Evolutionary conservation across 2,113 vertebrate genomes (phyloP).

Genomic region (Chionis minor): DNA sequence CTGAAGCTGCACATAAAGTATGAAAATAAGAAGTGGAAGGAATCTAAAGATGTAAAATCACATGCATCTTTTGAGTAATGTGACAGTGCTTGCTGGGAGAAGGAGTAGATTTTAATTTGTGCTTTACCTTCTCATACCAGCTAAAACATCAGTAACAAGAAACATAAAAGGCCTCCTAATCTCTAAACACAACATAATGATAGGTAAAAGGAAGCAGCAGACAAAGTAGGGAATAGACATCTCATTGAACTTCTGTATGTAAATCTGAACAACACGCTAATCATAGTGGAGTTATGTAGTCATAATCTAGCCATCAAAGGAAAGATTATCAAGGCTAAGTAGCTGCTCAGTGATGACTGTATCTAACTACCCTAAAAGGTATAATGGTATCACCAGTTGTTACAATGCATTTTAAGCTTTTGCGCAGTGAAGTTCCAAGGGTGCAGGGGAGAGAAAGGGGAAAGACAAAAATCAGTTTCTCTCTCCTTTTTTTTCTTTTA

Average conservation of each 20-base stretch:
- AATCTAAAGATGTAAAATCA: not conserved
- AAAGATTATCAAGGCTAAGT: not conserved
- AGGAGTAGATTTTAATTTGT: not conserved
- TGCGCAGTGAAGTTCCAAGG: not conserved
- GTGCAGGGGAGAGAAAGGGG: not conserved
- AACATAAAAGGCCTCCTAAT: not conserved
- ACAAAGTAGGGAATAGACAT: not conserved
- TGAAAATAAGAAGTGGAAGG: not conserved
- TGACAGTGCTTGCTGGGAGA: not conserved
- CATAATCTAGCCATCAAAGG: not conserved
- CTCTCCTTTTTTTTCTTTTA: not conserved
- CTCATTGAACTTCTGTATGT: not conserved
- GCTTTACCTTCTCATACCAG: not conserved
- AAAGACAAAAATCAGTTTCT: not conserved
- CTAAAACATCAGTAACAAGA: not conserved
- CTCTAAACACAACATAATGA: not conserved
- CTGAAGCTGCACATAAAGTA: not conserved
- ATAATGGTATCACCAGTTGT: fast-evolving
- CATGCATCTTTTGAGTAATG: not conserved
- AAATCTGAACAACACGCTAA: not conserved
- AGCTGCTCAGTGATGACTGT: not conserved
- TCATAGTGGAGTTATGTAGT: not conserved
- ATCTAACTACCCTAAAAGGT: not conserved
- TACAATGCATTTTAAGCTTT: not conserved
- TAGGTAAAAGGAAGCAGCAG: not conserved